Conservation (phyloP, 2,113 vertebrate species). For the Syngnathus typhle region DNA sequence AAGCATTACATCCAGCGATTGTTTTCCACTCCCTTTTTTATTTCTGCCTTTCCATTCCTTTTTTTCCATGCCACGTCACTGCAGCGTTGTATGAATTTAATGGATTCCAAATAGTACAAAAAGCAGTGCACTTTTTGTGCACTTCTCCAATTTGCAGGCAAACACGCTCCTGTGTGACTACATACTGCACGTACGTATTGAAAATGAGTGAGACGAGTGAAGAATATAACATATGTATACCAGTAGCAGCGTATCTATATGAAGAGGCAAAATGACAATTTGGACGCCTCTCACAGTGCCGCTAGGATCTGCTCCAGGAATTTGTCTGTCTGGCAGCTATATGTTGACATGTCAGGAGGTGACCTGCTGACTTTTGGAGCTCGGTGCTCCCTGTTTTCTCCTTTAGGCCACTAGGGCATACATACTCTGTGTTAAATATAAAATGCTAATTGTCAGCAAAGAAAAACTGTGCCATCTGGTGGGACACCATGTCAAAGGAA, state of each 20-base stretch:
- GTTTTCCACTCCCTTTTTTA: slow-evolving; percentile 21
- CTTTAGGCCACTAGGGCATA: slow-evolving; percentile 3
- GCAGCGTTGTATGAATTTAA: slow-evolving; percentile 10
- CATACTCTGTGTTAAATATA: slow-evolving; percentile 4
- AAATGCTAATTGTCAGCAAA: background rate
- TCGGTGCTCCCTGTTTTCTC: slow-evolving; percentile 3
- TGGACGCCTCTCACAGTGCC: slow-evolving; percentile 3
- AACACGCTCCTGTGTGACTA: slow-evolving; percentile 1
- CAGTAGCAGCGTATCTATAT: slow-evolving; percentile 48
- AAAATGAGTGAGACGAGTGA: slow-evolving; percentile 10
- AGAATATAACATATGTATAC: slow-evolving; percentile 67
- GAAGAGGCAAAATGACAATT: slow-evolving; percentile 49
- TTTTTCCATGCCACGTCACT: slow-evolving; percentile 31
- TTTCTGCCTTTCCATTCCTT: slow-evolving; percentile 8
- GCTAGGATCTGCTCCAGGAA: slow-evolving; percentile 19
- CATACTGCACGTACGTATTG: background rate
- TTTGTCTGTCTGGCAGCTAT: slow-evolving; percentile 51
- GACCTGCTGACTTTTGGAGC: slow-evolving; percentile 32
- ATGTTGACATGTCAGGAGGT: slow-evolving; percentile 43
- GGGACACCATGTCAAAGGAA: background rate
- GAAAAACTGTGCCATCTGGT: background rate
- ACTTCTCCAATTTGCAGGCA: slow-evolving; percentile 9
- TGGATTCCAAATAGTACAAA: slow-evolving; percentile 25
- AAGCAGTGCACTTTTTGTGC: background rate
- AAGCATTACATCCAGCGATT: slow-evolving; percentile 26